Percentiles rank a stretch among this genome's conserved stretches.
Conservation (phyloP, 2,888 invertebrate species). For the Zeuzera pyrina region DNA sequence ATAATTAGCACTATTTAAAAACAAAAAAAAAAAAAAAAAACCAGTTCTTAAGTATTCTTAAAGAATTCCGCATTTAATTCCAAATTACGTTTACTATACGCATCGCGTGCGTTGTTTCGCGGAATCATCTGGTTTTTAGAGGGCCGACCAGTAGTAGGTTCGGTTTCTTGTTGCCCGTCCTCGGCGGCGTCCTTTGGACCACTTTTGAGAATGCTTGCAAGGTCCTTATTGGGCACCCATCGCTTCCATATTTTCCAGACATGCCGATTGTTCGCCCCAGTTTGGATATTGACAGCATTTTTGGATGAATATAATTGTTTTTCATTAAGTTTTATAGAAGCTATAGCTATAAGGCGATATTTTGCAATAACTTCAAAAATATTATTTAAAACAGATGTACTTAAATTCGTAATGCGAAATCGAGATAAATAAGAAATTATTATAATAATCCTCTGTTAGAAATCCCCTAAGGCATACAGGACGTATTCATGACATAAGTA, state of each 20-base stretch:
- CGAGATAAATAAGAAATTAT: no score
- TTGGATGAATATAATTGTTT: constrained; percentile 20
- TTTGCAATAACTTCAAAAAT: no score
- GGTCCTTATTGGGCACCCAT: constrained; percentile 57
- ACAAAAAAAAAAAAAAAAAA: no score
- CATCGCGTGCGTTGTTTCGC: constrained; percentile 55
- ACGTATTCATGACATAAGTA: no score
- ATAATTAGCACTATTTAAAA: no score
- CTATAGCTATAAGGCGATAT: no score
- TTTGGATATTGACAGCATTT: constrained; percentile 55
- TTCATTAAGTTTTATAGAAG: no score
- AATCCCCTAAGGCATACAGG: no score
- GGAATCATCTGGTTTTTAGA: constrained; percentile 51
- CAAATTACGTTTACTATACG: constrained; percentile 45
- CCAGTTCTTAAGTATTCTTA: constrained; percentile 8
- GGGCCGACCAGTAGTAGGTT: constrained; percentile 46
- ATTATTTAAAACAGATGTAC: no score
- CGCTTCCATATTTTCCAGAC: constrained; percentile 36
- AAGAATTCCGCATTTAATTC: constrained; percentile 22
- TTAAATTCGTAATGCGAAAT: no score
- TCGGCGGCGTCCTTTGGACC: constrained; percentile 64
- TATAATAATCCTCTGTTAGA: no score
- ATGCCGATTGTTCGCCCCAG: constrained; percentile 60
- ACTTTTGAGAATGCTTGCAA: constrained; percentile 42
- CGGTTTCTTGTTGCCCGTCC: constrained; percentile 47